A percentile compares a stretch with the other conserved stretches of the same genome.
Evolutionary conservation across 2,797 vertebrate species (phyloP).

Genomic region (Mionectes olivaceus): DNA sequence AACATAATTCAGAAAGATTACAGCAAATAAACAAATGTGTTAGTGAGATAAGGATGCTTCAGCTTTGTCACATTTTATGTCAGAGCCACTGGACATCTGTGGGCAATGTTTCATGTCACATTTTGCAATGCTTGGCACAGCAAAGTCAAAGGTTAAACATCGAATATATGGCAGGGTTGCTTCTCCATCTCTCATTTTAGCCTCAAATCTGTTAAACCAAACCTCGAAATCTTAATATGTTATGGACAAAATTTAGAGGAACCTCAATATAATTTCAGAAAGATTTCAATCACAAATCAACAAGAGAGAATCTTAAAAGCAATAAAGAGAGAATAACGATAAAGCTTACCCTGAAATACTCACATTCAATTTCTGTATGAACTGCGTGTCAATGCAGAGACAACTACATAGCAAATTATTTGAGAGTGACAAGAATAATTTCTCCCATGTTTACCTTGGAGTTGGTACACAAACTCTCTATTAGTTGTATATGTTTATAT

Average conservation of each 20-base stretch:
- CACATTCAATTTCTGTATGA: neutral
- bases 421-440: neutral
- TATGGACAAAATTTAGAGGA: neutral
- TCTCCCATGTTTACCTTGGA: neutral
- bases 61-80: neutral
- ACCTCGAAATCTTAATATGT: neutral
- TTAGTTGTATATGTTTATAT: neutral
- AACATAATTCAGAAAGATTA: neutral
- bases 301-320: neutral
- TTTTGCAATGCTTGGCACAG: neutral
- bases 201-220: neutral
- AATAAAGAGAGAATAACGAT: neutral
- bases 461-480: neutral
- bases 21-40: neutral
- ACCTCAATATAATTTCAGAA: neutral
- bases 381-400: neutral
- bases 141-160: neutral
- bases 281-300: neutral
- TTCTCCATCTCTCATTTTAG: neutral
- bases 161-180: neutral
- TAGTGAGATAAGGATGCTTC: neutral
- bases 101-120: neutral
- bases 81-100: neutral
- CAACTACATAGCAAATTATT: neutral
- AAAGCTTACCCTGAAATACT: neutral